Conservation (phyloP, 2,888 invertebrate species). For the Euplexia lucipara region DNA sequence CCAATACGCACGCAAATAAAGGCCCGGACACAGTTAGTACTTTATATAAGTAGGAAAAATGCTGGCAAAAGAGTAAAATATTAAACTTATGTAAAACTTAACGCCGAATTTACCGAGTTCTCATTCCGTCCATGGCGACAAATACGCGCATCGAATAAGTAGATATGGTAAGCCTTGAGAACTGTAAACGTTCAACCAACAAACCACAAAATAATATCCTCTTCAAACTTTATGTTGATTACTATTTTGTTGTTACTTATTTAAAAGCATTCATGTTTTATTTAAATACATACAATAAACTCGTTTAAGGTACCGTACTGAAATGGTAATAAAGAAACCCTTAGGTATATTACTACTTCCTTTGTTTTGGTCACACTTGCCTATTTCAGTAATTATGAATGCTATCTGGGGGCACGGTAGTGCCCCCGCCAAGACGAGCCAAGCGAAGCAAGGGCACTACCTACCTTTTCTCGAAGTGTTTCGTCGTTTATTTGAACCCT, state of each 20-base stretch:
- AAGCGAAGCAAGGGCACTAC: too few relatives aligned
- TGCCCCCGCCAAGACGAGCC: too few relatives aligned
- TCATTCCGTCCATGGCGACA: slow-evolving; percentile 15
- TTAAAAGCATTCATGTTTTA: not conserved
- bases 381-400: too few relatives aligned
- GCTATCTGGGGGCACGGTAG: too few relatives aligned
- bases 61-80: slow-evolving; percentile 10
- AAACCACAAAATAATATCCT: slow-evolving; percentile 29
- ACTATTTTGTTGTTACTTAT: slow-evolving; percentile 7
- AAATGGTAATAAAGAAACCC: too few relatives aligned
- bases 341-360: too few relatives aligned
- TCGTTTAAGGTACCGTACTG: not conserved
- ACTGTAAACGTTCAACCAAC: slow-evolving; percentile 4
- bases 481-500: too few relatives aligned
- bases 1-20: too few relatives aligned
- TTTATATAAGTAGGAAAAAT: not conserved
- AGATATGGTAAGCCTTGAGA: slow-evolving; percentile 26
- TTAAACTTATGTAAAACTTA: slow-evolving; percentile 9
- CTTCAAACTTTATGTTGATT: slow-evolving; percentile 25
- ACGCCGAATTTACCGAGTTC: slow-evolving; percentile 11
- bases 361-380: too few relatives aligned
- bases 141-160: slow-evolving; percentile 30
- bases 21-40: too few relatives aligned
- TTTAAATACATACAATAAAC: not conserved
- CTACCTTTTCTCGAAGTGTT: too few relatives aligned